phyloP scores from a whole-genome alignment of 2,888 invertebrate species.

The Cantharis rufa region DNA sequence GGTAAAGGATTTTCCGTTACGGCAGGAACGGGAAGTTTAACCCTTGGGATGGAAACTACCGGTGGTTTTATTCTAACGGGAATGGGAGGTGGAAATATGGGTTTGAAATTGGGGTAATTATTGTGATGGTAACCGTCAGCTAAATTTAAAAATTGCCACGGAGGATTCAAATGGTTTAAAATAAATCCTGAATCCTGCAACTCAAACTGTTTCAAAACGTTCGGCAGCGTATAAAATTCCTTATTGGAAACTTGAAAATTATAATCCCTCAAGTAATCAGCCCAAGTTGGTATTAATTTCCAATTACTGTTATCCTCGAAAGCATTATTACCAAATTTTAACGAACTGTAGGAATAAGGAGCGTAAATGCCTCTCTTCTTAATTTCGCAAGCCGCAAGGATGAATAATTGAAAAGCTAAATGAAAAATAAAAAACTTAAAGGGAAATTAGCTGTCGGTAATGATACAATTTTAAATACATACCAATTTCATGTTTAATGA shows the following conservation, averaged over 20 bases:
- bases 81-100: not conserved
- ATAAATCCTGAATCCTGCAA: not conserved
- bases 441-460: not conserved
- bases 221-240: not conserved
- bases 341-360: not conserved
- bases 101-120: not conserved
- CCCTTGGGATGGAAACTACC: not conserved
- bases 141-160: not conserved
- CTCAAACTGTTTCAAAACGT: not conserved
- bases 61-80: not conserved
- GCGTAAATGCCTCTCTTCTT: not conserved
- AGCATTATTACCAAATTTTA: not conserved
- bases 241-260: not conserved
- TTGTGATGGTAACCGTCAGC: not conserved
- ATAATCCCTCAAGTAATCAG: not conserved
- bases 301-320: not conserved
- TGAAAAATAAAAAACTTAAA: conserved; percentile 33
- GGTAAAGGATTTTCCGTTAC: not conserved
- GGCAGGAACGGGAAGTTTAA: not conserved
- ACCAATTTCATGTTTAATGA: conserved; percentile 20
- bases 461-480: conserved; percentile 7
- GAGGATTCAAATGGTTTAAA: not conserved
- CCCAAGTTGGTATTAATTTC: not conserved
- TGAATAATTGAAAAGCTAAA: conserved; percentile 6
- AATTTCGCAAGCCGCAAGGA: not conserved